Conservation (phyloP, 2,797 vertebrate species). For the Cynodonichthys magdalenae region DNA sequence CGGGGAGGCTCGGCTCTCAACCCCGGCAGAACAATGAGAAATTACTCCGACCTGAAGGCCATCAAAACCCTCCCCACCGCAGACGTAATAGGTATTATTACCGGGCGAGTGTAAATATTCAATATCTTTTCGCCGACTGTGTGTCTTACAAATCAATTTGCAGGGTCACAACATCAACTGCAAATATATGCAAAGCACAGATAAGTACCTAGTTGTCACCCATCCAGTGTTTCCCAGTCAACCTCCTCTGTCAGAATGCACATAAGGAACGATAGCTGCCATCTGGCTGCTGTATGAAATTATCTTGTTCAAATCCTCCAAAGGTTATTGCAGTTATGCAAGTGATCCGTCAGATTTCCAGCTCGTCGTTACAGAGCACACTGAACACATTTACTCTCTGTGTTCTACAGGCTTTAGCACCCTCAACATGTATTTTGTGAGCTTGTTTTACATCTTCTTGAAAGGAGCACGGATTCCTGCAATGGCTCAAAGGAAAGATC, state of each 20-base stretch:
- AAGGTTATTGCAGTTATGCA: slow-evolving; percentile 64
- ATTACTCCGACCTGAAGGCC: slow-evolving; percentile 66
- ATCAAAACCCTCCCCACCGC: slow-evolving; percentile 40
- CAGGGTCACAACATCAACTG: slow-evolving; percentile 65
- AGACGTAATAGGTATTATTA: slow-evolving; percentile 63
- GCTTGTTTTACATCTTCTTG: slow-evolving; percentile 81
- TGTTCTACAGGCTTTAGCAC: slow-evolving; percentile 64
- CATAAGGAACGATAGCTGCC: slow-evolving; percentile 55
- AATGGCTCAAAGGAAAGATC: slow-evolving; percentile 77
- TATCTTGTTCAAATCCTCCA: slow-evolving; percentile 69
- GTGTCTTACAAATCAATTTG: slow-evolving; percentile 76
- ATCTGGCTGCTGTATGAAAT: slow-evolving; percentile 59
- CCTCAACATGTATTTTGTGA: slow-evolving; percentile 60
- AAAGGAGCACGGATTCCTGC: slow-evolving; percentile 68
- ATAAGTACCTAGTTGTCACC: slow-evolving; percentile 71
- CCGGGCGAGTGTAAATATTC: slow-evolving; percentile 68
- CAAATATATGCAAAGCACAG: slow-evolving; percentile 74
- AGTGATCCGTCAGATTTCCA: slow-evolving; percentile 55
- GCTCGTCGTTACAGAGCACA: slow-evolving; percentile 40
- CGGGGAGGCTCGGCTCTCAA: slow-evolving; percentile 54
- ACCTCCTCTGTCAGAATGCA: slow-evolving; percentile 61
- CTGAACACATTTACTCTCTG: slow-evolving; percentile 53
- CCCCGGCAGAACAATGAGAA: slow-evolving; percentile 67
- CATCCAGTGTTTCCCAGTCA: slow-evolving; percentile 64
- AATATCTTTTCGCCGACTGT: slow-evolving; percentile 65